Percentiles rank a stretch among this genome's conserved stretches.
phyloP scores from a whole-genome alignment of 2,888 invertebrate species.

The Ametastegia equiseti region DNA sequence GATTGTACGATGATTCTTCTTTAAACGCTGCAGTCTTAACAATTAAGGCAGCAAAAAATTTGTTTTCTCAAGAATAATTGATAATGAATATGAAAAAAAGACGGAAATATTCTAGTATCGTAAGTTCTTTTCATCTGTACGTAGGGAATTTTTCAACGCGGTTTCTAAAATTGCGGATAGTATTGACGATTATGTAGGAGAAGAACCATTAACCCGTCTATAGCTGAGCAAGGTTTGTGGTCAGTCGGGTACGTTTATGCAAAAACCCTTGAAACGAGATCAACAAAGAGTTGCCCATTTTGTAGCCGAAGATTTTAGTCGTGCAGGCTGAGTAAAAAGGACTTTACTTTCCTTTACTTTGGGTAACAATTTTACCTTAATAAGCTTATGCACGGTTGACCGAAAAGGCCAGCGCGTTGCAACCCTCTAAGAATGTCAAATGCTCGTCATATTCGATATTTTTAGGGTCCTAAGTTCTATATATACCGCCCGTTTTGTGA shows the following conservation, averaged over 20 bases:
- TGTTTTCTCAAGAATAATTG: too few species aligned
- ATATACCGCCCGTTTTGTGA: slow-evolving; percentile 57
- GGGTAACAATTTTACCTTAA: slow-evolving; percentile 73
- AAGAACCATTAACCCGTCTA: slow-evolving; percentile 39
- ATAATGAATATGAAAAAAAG: slow-evolving; percentile 39
- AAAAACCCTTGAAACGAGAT: slow-evolving; percentile 47
- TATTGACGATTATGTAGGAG: slow-evolving; percentile 25
- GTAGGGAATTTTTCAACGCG: slow-evolving; percentile 39
- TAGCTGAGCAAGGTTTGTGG: not conserved
- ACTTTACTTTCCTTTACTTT: slow-evolving; percentile 55
- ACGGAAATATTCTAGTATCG: slow-evolving; percentile 48
- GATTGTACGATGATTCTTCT: not conserved
- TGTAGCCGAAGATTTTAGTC: slow-evolving; percentile 25
- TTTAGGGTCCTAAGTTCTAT: slow-evolving; percentile 44
- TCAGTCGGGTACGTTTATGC: slow-evolving; percentile 43
- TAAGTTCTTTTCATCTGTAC: slow-evolving; percentile 59
- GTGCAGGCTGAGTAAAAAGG: slow-evolving; percentile 46
- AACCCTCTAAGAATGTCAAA: slow-evolving; percentile 68
- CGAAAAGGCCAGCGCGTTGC: slow-evolving; percentile 65
- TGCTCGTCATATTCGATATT: slow-evolving; percentile 73
- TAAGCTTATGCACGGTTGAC: slow-evolving; percentile 74
- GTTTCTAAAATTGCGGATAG: slow-evolving; percentile 35
- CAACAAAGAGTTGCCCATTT: slow-evolving; percentile 47
- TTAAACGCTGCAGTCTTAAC: not conserved
- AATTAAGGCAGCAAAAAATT: too few species aligned